Conservation (phyloP, 2,113 vertebrate genomes). For the Mormyrus iriodes region DNA sequence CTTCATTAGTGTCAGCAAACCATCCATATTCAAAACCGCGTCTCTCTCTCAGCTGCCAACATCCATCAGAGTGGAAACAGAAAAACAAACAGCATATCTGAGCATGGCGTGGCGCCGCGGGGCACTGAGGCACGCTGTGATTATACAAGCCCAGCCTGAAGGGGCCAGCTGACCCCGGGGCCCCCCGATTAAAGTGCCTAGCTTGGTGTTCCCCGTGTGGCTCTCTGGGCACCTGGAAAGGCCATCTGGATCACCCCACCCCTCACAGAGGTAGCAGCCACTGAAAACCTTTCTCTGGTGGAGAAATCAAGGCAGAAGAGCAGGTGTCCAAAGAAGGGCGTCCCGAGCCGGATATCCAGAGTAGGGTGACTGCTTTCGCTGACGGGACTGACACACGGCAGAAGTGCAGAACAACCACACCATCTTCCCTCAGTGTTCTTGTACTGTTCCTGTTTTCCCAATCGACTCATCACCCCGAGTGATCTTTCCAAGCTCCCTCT, state of each 20-base stretch:
- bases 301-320: too few relatives aligned
- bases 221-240: neutral
- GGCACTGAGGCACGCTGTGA: neutral
- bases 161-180: neutral
- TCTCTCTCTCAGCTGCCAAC: neutral
- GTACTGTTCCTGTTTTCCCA: neutral
- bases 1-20: neutral
- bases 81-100: constrained; percentile 15
- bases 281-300: too few relatives aligned
- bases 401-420: neutral
- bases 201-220: neutral
- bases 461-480: neutral
- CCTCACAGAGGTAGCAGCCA: too few relatives aligned
- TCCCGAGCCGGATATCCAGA: too few relatives aligned
- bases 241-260: neutral
- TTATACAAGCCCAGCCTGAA: neutral
- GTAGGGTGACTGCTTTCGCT: neutral
- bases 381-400: neutral
- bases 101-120: neutral
- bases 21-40: neutral
- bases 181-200: neutral
- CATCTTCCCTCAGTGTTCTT: too few relatives aligned
- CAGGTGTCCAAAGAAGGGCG: too few relatives aligned
- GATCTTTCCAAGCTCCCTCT: neutral
- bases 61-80: neutral